Percentiles rank a stretch among this genome's conserved stretches.
Conservation (phyloP, 2,113 vertebrate genomes). For the Rattus rattus region DNA sequence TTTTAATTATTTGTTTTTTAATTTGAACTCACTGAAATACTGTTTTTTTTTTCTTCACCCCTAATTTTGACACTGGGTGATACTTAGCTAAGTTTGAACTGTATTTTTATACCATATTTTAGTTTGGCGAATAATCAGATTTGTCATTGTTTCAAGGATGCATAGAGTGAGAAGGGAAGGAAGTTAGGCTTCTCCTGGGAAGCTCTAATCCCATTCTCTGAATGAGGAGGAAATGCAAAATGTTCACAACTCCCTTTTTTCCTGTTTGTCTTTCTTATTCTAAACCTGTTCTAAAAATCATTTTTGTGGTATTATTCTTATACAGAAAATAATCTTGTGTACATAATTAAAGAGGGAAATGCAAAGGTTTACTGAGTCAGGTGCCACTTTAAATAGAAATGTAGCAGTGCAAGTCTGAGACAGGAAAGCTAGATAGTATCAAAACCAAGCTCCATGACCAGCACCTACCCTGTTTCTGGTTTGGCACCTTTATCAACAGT, state of each 20-base stretch:
- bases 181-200: neutral
- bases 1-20: slow-evolving; percentile 35
- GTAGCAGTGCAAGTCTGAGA: neutral
- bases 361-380: neutral
- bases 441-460: neutral
- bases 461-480: neutral
- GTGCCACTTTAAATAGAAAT: neutral
- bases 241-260: neutral
- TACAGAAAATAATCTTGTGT: slow-evolving; percentile 19
- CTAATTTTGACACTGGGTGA: slow-evolving; percentile 26
- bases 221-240: neutral
- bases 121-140: slow-evolving; percentile 38
- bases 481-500: neutral
- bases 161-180: neutral
- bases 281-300: slow-evolving; percentile 26
- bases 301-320: slow-evolving; percentile 44
- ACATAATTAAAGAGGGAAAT: slow-evolving; percentile 31
- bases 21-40: slow-evolving; percentile 35
- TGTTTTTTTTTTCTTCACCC: neutral
- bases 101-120: slow-evolving; percentile 8
- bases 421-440: neutral
- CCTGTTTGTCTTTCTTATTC: slow-evolving; percentile 35
- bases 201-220: neutral
- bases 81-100: slow-evolving; percentile 30
- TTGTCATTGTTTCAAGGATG: slow-evolving; percentile 17